These are phyloP conservation scores for Aleiodes sp. DNA, from an alignment of 1,140 invertebrate species.

Conservation along the genomic window DNA sequence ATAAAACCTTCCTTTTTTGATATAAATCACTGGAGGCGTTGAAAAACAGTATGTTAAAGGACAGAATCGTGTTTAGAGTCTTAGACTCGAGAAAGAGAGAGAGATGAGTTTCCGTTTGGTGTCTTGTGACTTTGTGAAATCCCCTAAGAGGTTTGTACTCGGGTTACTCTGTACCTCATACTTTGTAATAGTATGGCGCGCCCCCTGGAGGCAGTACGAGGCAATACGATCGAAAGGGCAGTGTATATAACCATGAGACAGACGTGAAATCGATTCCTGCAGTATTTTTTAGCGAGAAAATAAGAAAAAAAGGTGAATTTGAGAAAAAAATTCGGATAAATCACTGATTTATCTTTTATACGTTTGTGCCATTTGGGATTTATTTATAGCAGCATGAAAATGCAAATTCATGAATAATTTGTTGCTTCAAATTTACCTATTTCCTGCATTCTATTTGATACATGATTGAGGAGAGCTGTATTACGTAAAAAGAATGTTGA, in stretches of 20 bases:
- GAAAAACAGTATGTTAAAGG: slow-evolving; percentile 3
- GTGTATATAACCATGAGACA: not conserved
- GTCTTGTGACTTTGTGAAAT: not conserved
- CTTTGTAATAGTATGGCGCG: too few relatives aligned
- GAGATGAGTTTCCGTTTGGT: not conserved
- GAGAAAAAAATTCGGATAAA: not conserved
- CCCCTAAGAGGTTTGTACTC: not conserved
- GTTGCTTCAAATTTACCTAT: too few relatives aligned
- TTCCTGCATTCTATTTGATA: too few relatives aligned
- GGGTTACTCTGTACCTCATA: slow-evolving; percentile 1
- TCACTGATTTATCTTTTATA: not conserved
- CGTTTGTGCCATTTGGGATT: too few relatives aligned
- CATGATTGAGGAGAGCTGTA: too few relatives aligned
- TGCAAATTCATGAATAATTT: too few relatives aligned
- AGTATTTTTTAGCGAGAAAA: not conserved
- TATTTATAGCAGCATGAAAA: too few relatives aligned
- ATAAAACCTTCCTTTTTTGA: too few relatives aligned
- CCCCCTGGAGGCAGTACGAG: not conserved
- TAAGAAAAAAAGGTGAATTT: too few relatives aligned
- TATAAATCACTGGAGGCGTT: slow-evolving; percentile 4
- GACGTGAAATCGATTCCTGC: slow-evolving; percentile 27
- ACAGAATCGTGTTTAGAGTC: slow-evolving; percentile 5
- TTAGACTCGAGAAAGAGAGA: too few relatives aligned
- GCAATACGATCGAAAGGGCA: slow-evolving; percentile 25
- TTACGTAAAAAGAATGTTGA: too few relatives aligned